These are phyloP conservation scores for Anolis sagrei DNA, from an alignment of 2,113 vertebrate species.

Conservation along the genomic window DNA sequence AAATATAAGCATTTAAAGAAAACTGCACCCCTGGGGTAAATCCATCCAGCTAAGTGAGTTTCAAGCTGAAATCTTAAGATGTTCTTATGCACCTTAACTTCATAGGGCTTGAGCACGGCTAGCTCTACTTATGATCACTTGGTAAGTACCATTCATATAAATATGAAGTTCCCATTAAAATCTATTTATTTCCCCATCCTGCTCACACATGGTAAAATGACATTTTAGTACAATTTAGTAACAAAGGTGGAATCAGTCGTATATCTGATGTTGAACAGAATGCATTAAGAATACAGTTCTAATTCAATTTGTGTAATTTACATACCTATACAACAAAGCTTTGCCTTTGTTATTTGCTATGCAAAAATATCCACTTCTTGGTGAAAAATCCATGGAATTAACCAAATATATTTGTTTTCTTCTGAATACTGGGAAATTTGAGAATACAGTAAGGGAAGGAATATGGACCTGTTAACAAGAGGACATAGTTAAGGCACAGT, in stretches of 20 bases:
- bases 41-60: neutral
- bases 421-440: conserved; percentile 89
- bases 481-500: neutral
- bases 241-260: neutral
- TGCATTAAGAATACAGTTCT: neutral
- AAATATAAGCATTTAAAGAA: neutral
- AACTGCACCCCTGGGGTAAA: neutral
- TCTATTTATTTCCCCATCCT: neutral
- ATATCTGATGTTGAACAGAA: neutral
- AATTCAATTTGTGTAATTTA: conserved; percentile 23
- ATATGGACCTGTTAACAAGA: conserved; percentile 84
- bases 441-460: conserved; percentile 90
- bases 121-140: neutral
- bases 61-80: neutral
- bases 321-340: conserved; percentile 90
- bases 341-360: conserved; percentile 92
- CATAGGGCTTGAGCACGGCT: neutral
- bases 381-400: conserved; percentile 91
- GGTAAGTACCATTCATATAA: neutral
- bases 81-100: neutral
- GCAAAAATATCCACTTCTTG: conserved; percentile 92
- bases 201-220: neutral
- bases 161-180: neutral
- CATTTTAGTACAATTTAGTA: neutral
- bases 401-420: conserved; percentile 79